phyloP scores from a whole-genome alignment of 1,140 invertebrate species.

The Pseudomyrmex concolor region DNA sequence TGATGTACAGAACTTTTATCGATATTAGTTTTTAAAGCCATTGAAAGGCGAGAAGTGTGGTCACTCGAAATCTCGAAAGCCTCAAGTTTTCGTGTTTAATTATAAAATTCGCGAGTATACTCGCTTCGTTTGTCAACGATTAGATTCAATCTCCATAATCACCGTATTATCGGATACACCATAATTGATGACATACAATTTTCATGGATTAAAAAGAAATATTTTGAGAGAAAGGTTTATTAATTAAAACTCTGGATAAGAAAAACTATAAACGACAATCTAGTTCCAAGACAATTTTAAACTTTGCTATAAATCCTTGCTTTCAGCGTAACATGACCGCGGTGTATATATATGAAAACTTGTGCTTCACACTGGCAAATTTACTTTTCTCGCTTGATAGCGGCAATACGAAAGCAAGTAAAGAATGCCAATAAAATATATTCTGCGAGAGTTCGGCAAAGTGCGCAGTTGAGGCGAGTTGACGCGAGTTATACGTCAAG shows the following conservation, averaged over 20 bases:
- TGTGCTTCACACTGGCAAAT: not conserved
- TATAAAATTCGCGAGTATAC: not conserved
- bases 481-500: slow-evolving; percentile 5
- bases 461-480: not conserved
- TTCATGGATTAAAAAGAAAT: too few relatives aligned
- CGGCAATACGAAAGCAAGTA: not conserved
- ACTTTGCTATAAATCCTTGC: too few relatives aligned
- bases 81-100: slow-evolving; percentile 19
- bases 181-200: too few relatives aligned
- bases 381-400: not conserved
- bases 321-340: too few relatives aligned
- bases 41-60: slow-evolving; percentile 41
- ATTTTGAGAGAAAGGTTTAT: too few relatives aligned
- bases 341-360: not conserved
- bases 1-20: slow-evolving; percentile 23
- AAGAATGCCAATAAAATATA: slow-evolving; percentile 30
- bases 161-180: too few relatives aligned
- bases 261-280: too few relatives aligned
- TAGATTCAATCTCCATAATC: not conserved
- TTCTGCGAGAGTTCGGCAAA: not conserved
- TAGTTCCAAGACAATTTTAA: too few relatives aligned
- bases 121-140: not conserved
- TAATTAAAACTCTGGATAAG: too few relatives aligned
- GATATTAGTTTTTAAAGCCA: slow-evolving; percentile 40
- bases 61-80: slow-evolving; percentile 61